Evolutionary conservation across 2,888 invertebrate genomes (phyloP).

Genomic region (Amorpha juglandis): DNA sequence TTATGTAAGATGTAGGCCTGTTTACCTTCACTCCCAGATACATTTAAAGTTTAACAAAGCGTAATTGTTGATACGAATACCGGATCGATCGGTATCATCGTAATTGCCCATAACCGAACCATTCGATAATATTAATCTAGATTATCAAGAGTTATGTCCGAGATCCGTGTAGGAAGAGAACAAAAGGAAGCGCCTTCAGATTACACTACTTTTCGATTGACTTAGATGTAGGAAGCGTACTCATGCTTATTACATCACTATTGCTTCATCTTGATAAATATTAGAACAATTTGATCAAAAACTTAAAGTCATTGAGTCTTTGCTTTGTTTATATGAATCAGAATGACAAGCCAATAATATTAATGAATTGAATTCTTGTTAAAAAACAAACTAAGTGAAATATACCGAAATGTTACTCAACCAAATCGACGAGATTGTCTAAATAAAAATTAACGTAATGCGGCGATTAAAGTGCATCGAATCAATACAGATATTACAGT

Average conservation of each 20-base stretch:
- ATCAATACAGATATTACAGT: conserved; percentile 38
- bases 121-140: conserved; percentile 51
- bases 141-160: conserved; percentile 47
- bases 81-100: conserved; percentile 67
- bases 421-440: conserved; percentile 23
- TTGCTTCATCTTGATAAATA: conserved; percentile 15
- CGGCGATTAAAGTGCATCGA: conserved; percentile 40
- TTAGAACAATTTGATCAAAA: background rate
- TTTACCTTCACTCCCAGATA: conserved; percentile 54
- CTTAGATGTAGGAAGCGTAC: conserved; percentile 16
- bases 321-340: background rate
- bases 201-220: conserved; percentile 30
- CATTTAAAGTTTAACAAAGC: conserved; percentile 55
- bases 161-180: conserved; percentile 49
- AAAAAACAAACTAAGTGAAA: conserved; percentile 32
- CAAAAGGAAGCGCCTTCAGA: conserved; percentile 49
- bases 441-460: conserved; percentile 23
- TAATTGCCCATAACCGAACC: conserved; percentile 67
- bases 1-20: conserved; percentile 36
- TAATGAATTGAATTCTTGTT: conserved; percentile 21
- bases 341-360: conserved; percentile 24
- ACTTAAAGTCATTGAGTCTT: background rate
- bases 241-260: background rate
- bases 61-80: conserved; percentile 59
- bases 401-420: conserved; percentile 27